Evolutionary conservation across 2,113 vertebrate species (phyloP).

Genomic region (Gobio gobio): DNA sequence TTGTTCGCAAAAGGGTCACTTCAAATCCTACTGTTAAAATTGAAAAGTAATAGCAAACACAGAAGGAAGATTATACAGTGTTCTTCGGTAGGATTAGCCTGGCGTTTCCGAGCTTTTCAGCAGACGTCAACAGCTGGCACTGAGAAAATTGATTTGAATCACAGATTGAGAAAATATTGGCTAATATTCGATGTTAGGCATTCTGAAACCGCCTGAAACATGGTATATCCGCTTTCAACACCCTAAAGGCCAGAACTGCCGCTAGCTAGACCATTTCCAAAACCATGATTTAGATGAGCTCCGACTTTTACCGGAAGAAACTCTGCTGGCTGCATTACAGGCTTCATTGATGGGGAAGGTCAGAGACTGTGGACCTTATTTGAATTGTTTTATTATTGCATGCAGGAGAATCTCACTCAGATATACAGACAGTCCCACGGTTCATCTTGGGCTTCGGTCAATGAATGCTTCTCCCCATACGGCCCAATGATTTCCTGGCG

Average conservation of each 20-base stretch:
- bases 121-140: conserved; percentile 8
- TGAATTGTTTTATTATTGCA: not conserved
- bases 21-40: not conserved
- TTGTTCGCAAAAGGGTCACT: not conserved
- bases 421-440: not conserved
- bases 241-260: not conserved
- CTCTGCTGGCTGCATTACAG: conserved; percentile 15
- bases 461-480: not conserved
- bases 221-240: conserved; percentile 19
- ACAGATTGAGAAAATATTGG: not conserved
- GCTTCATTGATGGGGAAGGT: not conserved
- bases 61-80: conserved; percentile 1
- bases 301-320: not conserved
- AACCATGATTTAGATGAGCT: not conserved
- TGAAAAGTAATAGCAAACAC: conserved; percentile 14
- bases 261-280: not conserved
- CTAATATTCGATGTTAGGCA: not conserved
- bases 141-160: conserved; percentile 4
- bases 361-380: not conserved
- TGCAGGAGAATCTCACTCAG: not conserved
- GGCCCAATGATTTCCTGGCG: not conserved
- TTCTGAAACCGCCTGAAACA: conserved; percentile 8
- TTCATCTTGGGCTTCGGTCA: not conserved
- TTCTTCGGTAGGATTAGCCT: conserved; percentile 7
- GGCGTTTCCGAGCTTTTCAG: not conserved